These are phyloP conservation scores for Microcebus lehilahytsara DNA, from an alignment of 2,113 vertebrate species.

Conservation along the genomic window DNA sequence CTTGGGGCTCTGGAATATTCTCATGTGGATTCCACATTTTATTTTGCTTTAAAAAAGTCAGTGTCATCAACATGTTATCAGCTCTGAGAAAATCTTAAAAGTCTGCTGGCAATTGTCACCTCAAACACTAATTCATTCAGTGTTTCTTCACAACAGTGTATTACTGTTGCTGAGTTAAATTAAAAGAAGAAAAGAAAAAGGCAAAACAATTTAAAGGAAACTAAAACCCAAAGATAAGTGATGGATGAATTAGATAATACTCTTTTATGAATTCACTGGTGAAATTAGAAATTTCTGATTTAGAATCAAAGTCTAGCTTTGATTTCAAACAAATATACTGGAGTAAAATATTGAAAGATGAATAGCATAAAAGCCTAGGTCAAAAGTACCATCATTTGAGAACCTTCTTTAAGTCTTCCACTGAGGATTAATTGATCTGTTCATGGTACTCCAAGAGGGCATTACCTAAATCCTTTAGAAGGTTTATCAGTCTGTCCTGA, in stretches of 20 bases:
- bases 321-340: slow-evolving; percentile 17
- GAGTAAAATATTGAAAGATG: not conserved
- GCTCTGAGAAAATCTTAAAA: not conserved
- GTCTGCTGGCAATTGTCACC: slow-evolving; percentile 52
- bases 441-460: not conserved
- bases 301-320: slow-evolving; percentile 15
- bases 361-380: not conserved
- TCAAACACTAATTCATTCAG: slow-evolving; percentile 75
- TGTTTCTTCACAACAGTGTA: slow-evolving; percentile 51
- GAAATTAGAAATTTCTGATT: slow-evolving; percentile 52
- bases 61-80: slow-evolving; percentile 41
- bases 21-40: slow-evolving; percentile 5
- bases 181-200: slow-evolving; percentile 45
- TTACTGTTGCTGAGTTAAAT: slow-evolving; percentile 48
- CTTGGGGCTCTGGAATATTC: not conserved
- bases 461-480: not conserved
- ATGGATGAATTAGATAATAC: slow-evolving; percentile 1
- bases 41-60: slow-evolving; percentile 51
- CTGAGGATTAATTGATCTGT: not conserved
- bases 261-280: slow-evolving; percentile 13
- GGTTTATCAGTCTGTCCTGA: not conserved
- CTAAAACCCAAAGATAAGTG: slow-evolving; percentile 38
- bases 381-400: not conserved
- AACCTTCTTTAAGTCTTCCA: not conserved
- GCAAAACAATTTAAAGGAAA: slow-evolving; percentile 60